Base-by-base conservation (phyloP, 1,140 invertebrate species). In the Whitmania pigra region DNA sequence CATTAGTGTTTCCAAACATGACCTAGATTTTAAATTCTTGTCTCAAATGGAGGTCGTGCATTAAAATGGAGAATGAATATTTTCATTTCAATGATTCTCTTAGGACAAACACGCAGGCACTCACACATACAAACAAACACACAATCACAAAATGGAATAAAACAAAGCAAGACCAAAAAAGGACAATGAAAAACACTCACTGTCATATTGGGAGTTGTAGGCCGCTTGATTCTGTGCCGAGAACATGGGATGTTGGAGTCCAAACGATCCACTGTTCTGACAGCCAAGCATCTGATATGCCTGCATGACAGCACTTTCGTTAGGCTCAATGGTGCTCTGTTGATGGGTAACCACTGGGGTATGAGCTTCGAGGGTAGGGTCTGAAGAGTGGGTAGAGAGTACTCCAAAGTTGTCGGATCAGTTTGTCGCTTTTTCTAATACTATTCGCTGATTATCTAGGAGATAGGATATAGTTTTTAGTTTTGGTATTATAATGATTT, bases 271-370 rank as follows among this genome's bases (percentile, higher is more conserved):
- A 53, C 69, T 49, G n/a, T 15, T 53, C 49, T 43, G 49, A 53
- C 69, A 70, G 20, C 69, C 69, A 25, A 70, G 69, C 69, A 70
- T 53, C 69, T 70, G 69, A 53, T 70, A 70, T 53, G 69, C 69
- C 69, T 70, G 69, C 69, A 70, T 70, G 17, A 63, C 29, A 7
- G 57, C 29, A 63, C 57, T 63, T 18, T 22, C 29, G 57, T 63
- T 4, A 13, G 22, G 57, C 57, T 63, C 22, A 63, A 25, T 63
- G 29, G 22, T 63, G 57, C 29, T 25, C 29, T 25, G 22, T 25
- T 31, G 22, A 63, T 17, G 22, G 22, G 57, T 3, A 13, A 5
- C 22, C 29, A 31, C 11, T 63, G 57, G 9, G n/a, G 17, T 60
- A 22, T 60, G 55, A 9, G 27, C 5, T 5, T 6, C 4, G n/a